These are phyloP conservation scores for Xestia ashworthii DNA, from an alignment of 2,888 invertebrate species.

Conservation along the genomic window DNA sequence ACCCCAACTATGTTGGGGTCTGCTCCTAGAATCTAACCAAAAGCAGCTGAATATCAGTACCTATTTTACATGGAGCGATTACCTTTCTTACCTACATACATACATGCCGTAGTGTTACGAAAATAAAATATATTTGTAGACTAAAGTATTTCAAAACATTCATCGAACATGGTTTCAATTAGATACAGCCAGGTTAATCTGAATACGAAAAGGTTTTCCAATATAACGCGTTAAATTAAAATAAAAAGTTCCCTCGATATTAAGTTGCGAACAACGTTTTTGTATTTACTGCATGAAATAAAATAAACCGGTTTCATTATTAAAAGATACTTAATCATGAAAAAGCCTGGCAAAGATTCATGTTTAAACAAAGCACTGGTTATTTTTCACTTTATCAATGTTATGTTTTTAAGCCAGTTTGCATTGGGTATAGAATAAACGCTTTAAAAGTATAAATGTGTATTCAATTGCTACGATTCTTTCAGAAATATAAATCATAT, in stretches of 20 bases:
- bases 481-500: constrained; percentile 70
- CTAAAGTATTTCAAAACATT: constrained; percentile 31
- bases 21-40: neutral
- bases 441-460: constrained; percentile 49
- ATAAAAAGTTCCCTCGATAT: constrained; percentile 16
- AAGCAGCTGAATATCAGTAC: neutral
- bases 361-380: constrained; percentile 41
- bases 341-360: constrained; percentile 39
- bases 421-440: constrained; percentile 48
- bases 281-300: constrained; percentile 2
- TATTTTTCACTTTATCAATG: constrained; percentile 47
- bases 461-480: constrained; percentile 58
- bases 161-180: constrained; percentile 28
- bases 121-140: neutral
- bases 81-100: neutral
- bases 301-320: constrained; percentile 22
- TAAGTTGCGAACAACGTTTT: neutral
- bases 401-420: constrained; percentile 41
- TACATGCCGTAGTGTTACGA: neutral
- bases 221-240: constrained; percentile 16
- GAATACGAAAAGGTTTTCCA: constrained; percentile 19
- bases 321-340: constrained; percentile 23
- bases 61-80: neutral
- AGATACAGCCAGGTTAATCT: constrained; percentile 19
- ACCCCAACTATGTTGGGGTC: neutral